phyloP scores from a whole-genome alignment of 2,888 invertebrate species.

The Plagodis dolabraria region DNA sequence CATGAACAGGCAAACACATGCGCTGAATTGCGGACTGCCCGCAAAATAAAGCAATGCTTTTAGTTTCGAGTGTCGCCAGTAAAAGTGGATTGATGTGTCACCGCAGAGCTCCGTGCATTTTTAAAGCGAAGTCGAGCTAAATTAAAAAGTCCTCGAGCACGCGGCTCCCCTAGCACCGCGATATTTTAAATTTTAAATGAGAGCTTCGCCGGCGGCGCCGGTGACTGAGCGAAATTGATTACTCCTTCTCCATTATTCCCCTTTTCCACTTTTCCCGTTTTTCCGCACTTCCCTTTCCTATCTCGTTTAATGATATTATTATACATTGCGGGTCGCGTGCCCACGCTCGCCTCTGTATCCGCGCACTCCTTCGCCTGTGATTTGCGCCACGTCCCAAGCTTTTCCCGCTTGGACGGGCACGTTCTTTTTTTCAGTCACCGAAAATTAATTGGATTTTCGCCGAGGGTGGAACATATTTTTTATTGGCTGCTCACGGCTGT shows the following conservation, averaged over 20 bases:
- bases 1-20: constrained; percentile 27
- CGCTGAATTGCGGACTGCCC: constrained; percentile 33
- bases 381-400: constrained; percentile 56
- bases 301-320: constrained; percentile 80
- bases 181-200: constrained; percentile 84
- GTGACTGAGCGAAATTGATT: constrained; percentile 84
- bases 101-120: constrained; percentile 79
- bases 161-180: constrained; percentile 68
- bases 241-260: constrained; percentile 84
- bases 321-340: constrained; percentile 53
- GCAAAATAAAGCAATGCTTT: constrained; percentile 55
- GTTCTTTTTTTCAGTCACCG: constrained; percentile 80
- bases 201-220: constrained; percentile 74
- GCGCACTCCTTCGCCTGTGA: constrained; percentile 46
- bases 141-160: constrained; percentile 82
- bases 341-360: constrained; percentile 42
- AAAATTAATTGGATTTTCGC: constrained; percentile 85
- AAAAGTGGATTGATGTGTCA: constrained; percentile 82
- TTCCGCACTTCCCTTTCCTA: constrained; percentile 70
- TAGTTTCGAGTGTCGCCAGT: constrained; percentile 64
- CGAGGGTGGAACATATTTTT: constrained; percentile 84
- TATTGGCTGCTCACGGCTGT: constrained; percentile 82
- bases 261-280: constrained; percentile 78
- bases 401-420: constrained; percentile 76
- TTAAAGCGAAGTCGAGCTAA: constrained; percentile 77